Percentiles rank a stretch among this genome's conserved stretches.
Evolutionary conservation across 1,140 invertebrate species (phyloP).

Genomic region (Pollicipes pollicipes): DNA sequence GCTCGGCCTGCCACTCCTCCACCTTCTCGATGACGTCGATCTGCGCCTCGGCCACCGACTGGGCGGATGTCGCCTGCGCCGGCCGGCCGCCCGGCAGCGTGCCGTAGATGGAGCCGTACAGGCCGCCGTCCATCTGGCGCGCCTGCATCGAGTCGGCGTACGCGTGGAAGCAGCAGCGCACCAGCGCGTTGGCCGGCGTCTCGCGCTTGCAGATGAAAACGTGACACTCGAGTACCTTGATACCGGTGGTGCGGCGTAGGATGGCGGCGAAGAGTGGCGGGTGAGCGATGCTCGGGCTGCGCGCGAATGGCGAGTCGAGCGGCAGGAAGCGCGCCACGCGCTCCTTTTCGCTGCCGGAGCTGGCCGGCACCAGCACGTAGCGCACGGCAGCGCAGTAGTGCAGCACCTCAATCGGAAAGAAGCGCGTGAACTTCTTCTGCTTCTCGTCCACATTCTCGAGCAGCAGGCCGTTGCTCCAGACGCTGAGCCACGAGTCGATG

Average conservation of each 20-base stretch:
- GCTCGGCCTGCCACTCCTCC: constrained; percentile 16
- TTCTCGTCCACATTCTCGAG: constrained; percentile 93
- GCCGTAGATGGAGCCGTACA: constrained; percentile 18
- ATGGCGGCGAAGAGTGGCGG: constrained; percentile 96
- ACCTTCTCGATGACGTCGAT: constrained; percentile 23
- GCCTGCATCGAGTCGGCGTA: constrained; percentile 86
- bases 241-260: constrained; percentile 81
- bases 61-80: constrained; percentile 2
- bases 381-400: constrained; percentile 96
- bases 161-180: constrained; percentile 80
- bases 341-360: constrained; percentile 24
- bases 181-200: constrained; percentile 81
- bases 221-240: constrained; percentile 97
- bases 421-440: constrained; percentile 79
- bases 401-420: constrained; percentile 90
- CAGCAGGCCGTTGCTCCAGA: constrained; percentile 90
- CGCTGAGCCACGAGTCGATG: constrained; percentile 92
- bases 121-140: constrained; percentile 33
- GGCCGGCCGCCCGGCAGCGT: constrained; percentile 13
- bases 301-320: constrained; percentile 84
- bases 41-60: constrained; percentile 12
- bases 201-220: constrained; percentile 94
- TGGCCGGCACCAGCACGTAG: constrained; percentile 43
- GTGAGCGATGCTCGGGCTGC: constrained; percentile 62
- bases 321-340: constrained; percentile 73